Evolutionary conservation across 2,113 vertebrate species (phyloP), one percentile per base, ranked within the genome.

Genomic region (Platycercus adscitus): DNA sequence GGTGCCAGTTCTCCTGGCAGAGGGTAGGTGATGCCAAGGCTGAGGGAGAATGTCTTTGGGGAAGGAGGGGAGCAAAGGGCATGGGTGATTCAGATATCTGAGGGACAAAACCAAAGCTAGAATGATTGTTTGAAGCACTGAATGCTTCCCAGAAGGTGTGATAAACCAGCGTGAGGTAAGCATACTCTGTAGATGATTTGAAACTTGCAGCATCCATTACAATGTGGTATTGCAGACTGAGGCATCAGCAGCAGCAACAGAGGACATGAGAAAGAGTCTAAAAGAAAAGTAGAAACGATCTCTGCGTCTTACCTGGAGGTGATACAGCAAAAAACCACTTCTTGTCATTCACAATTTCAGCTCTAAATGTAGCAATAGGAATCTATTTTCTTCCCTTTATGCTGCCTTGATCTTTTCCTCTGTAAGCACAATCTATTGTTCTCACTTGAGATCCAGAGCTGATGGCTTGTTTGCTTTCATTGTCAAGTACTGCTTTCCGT

Each of bases 381-480:
- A 88, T 63, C 13, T 44, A 17, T 76, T 90, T 75, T 72, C 33
- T 81, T 85, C 28, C 69, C 55, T 86, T 89, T 61, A 53, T 72
- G 56, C 65, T 83, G 68, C 60, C 77, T 92, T 69, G 41, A 52
- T 84, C 29, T 76, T 49, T 91, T 84, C 37, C 73, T 79, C 39
- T 58, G 28, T 47, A 37, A 94, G 1, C 33, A 43, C 8, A 11
- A 65, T 49, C 53, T 72, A 43, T 94, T 94, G 80, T 95, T 93
- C 56, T 93, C 77, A 53, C 44, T 89, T 71, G 69, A 69, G 77
- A 80, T 91, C 56, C 77, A 71, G 80, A 89, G 82, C 82, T 72
- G 85, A 78, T 84, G 80, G 4, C 60, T 96, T 97, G 90, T 94
- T 96, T 95, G 86, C 88, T 91, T 94, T 91, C 91, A 89, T 87